Conservation (phyloP, 2,888 invertebrate species). For the Gisinianus flammeolus region DNA sequence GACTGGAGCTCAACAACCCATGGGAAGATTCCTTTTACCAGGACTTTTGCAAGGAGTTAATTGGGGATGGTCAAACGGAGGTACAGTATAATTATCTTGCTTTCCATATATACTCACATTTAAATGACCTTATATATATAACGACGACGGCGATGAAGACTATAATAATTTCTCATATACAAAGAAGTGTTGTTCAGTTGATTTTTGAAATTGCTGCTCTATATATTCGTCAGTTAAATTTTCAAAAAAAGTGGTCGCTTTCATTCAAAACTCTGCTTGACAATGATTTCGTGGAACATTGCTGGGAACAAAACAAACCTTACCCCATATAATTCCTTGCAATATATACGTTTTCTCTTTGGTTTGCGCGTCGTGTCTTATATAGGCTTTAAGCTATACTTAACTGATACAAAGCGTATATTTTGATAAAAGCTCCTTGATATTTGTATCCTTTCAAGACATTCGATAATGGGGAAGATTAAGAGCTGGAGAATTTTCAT, state of each 20-base stretch:
- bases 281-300: no score
- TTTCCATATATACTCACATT: constrained; percentile 10
- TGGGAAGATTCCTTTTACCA: not conserved
- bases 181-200: not conserved
- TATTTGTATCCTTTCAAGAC: no score
- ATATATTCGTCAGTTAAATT: not conserved
- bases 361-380: no score
- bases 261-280: not conserved
- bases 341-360: no score
- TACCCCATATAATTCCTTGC: no score
- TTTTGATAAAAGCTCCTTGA: no score
- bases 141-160: no score
- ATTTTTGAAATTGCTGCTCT: not conserved
- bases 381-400: no score
- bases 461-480: no score
- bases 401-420: no score
- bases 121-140: not conserved
- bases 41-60: not conserved
- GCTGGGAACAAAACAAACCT: no score
- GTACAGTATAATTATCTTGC: constrained; percentile 5
- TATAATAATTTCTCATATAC: not conserved
- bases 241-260: not conserved
- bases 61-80: constrained; percentile 17
- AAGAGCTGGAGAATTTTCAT: no score
- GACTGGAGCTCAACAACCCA: not conserved